Conservation (phyloP, 2,888 invertebrate species). For the Bugula neritina region DNA sequence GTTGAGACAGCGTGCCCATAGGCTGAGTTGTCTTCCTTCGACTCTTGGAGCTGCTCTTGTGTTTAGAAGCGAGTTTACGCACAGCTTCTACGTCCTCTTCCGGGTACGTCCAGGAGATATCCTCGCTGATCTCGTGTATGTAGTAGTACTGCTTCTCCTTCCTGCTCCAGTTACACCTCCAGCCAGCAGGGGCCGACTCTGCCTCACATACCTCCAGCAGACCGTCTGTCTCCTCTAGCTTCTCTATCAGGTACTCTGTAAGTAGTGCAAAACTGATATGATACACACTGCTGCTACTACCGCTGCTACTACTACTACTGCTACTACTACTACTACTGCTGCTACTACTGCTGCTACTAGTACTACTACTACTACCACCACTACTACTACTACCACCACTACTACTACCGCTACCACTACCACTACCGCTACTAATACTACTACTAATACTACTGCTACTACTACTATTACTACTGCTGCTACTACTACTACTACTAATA, state of each 20-base stretch:
- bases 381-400: neutral
- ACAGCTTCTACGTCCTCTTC: conserved; percentile 21
- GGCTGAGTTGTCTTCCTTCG: neutral
- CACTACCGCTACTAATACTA: neutral
- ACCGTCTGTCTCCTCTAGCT: conserved; percentile 3
- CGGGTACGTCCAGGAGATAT: conserved; percentile 14
- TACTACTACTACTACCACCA: neutral
- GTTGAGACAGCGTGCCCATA: conserved; percentile 8
- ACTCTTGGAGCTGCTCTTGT: neutral
- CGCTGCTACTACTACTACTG: neutral
- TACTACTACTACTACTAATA: neutral
- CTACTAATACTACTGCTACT: neutral
- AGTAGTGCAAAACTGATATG: neutral
- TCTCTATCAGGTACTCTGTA: conserved; percentile 19
- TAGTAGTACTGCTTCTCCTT: conserved; percentile 25
- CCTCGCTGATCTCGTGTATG: conserved; percentile 12
- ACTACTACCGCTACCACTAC: neutral
- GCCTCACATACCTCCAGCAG: conserved; percentile 22
- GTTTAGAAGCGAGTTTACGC: neutral
- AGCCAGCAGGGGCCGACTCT: conserved; percentile 20
- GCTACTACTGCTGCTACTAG: neutral
- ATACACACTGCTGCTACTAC: neutral
- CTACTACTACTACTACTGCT: neutral
- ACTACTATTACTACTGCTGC: neutral
- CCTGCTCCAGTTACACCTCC: conserved; percentile 23